These are phyloP conservation scores for Ellobium chinense DNA, from an alignment of 2,888 invertebrate genomes.

Conservation along the genomic window DNA sequence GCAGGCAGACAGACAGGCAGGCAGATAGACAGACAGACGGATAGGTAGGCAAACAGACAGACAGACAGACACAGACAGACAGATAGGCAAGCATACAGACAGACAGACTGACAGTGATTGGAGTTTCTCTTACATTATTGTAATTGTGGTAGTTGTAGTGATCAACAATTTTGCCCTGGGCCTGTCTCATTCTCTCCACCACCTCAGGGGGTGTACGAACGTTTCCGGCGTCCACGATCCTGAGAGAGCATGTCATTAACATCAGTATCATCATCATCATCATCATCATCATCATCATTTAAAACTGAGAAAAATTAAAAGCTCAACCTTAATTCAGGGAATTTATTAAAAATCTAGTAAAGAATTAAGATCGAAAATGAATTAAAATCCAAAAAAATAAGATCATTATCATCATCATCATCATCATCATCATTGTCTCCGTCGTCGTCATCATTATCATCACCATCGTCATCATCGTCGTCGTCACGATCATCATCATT, in stretches of 20 bases:
- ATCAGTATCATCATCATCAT: neutral
- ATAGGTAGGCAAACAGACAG: neutral
- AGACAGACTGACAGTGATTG: neutral
- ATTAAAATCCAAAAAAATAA: neutral
- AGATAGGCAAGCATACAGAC: neutral
- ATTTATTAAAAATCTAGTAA: too few relatives aligned
- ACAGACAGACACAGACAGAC: neutral
- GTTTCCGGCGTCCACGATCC: conserved; percentile 30
- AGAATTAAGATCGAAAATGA: neutral
- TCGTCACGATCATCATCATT: neutral
- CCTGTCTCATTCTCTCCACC: neutral
- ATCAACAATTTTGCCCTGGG: conserved; percentile 2
- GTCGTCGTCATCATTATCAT: neutral
- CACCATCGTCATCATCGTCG: neutral
- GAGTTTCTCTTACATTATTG: conserved; percentile 1
- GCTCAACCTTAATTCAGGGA: too few relatives aligned
- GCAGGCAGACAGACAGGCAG: neutral
- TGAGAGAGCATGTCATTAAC: neutral
- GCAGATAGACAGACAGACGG: neutral
- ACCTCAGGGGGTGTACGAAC: conserved; percentile 6
- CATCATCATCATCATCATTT: neutral
- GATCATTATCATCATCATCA: neutral
- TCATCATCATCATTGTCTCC: neutral
- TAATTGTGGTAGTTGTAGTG: conserved; percentile 35
- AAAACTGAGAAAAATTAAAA: too few relatives aligned